A percentile compares a stretch with the other conserved stretches of the same genome.
Conservation (phyloP, 2,888 invertebrate genomes). For the Drosophila neotestacea region DNA sequence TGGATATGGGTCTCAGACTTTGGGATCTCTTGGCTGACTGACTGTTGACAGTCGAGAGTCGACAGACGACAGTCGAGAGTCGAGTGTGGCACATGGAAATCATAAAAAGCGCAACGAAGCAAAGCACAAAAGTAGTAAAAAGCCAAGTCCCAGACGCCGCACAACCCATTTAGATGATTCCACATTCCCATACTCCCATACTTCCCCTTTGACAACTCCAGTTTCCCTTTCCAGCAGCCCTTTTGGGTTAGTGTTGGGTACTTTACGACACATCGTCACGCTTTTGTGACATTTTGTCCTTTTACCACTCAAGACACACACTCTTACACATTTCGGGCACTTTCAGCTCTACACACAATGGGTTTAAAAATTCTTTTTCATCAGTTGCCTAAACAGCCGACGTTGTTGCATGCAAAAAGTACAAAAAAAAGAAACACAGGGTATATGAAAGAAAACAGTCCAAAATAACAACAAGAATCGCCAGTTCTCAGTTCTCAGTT, state of each 20-base stretch:
- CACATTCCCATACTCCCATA: not conserved
- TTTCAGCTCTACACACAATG: slow-evolving; percentile 66
- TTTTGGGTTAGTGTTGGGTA: slow-evolving; percentile 64
- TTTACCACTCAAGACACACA: slow-evolving; percentile 64
- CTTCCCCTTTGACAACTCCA: slow-evolving; percentile 7
- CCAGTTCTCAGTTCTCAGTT: slow-evolving; percentile 39
- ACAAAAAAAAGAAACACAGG: slow-evolving; percentile 1
- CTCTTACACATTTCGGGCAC: slow-evolving; percentile 50
- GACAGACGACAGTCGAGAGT: slow-evolving; percentile 1
- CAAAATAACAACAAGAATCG: slow-evolving; percentile 45
- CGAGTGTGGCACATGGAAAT: slow-evolving; percentile 62
- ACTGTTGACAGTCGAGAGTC: slow-evolving; percentile 50
- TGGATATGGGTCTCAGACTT: slow-evolving; percentile 12
- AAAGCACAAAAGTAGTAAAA: slow-evolving; percentile 55
- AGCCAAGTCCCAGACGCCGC: slow-evolving; percentile 50
- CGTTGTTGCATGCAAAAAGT: slow-evolving; percentile 35
- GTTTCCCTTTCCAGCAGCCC: slow-evolving; percentile 21
- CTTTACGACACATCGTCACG: slow-evolving; percentile 83
- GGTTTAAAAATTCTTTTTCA: slow-evolving; percentile 77
- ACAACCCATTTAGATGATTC: slow-evolving; percentile 28
- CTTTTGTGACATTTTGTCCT: slow-evolving; percentile 82
- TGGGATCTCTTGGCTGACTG: slow-evolving; percentile 46
- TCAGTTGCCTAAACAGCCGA: slow-evolving; percentile 58
- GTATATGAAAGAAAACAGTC: slow-evolving; percentile 24
- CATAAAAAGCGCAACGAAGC: slow-evolving; percentile 60